phyloP scores from a whole-genome alignment of 1,140 invertebrate species.

The Thaumatotibia leucotreta region DNA sequence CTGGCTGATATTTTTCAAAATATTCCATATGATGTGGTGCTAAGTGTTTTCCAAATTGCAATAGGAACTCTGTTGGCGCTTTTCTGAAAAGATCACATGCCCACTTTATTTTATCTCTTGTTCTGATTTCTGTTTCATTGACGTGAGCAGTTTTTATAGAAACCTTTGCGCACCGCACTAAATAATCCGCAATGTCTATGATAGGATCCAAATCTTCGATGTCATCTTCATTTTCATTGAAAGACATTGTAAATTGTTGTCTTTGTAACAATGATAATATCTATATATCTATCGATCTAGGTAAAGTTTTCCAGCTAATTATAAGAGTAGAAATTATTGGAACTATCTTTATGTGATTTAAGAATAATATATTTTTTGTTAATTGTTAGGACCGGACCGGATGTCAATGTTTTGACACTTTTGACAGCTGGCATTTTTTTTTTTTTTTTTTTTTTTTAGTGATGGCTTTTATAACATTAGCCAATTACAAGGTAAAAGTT shows the following conservation, averaged over 20 bases:
- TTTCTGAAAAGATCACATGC: conserved; percentile 81
- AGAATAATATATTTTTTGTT: too few relatives aligned
- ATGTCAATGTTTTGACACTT: too few relatives aligned
- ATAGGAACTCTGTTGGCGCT: conserved; percentile 83
- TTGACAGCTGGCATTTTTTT: too few relatives aligned
- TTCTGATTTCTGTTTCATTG: conserved; percentile 83
- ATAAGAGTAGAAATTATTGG: too few relatives aligned
- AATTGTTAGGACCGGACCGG: too few relatives aligned
- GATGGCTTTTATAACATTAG: too few relatives aligned
- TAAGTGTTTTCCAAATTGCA: conserved; percentile 87
- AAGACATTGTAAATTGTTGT: not conserved
- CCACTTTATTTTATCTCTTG: conserved; percentile 83
- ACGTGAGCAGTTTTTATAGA: conserved; percentile 88
- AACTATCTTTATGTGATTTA: too few relatives aligned
- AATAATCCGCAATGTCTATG: conserved; percentile 70
- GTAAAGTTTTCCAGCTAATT: too few relatives aligned
- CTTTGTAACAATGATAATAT: not conserved
- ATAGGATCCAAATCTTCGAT: conserved; percentile 53
- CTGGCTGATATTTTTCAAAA: conserved; percentile 75
- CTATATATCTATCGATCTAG: too few relatives aligned
- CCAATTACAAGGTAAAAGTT: too few relatives aligned
- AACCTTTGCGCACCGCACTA: conserved; percentile 66
- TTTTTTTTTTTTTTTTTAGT: too few relatives aligned
- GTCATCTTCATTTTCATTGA: conserved; percentile 21
- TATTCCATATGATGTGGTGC: conserved; percentile 81